Percentiles rank a stretch among this genome's conserved stretches.
Conservation (phyloP, 2,797 vertebrate species). For the Lepilemur ruficaudatus region DNA sequence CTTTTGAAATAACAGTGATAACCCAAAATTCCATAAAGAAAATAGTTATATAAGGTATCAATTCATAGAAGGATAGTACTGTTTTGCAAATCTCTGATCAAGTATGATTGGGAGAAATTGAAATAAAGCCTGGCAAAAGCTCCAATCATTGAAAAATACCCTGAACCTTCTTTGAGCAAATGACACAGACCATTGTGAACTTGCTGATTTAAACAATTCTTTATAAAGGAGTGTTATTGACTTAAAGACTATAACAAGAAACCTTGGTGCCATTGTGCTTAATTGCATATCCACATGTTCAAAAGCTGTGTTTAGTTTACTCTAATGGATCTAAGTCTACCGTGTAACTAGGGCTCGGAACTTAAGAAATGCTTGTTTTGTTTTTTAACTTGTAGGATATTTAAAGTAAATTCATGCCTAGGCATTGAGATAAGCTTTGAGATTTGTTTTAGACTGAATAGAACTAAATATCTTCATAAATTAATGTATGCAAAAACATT, state of each 20-base stretch:
- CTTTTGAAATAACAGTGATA: conserved; percentile 32
- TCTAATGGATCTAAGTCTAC: conserved; percentile 13
- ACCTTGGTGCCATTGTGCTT: neutral
- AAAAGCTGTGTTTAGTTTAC: neutral
- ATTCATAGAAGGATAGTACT: conserved; percentile 9
- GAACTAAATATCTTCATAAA: neutral
- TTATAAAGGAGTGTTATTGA: conserved; percentile 40
- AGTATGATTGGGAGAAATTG: neutral
- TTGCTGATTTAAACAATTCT: conserved; percentile 28
- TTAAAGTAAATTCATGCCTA: conserved; percentile 42
- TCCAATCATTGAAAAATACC: neutral
- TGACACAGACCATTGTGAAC: neutral
- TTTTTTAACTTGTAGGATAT: conserved; percentile 24
- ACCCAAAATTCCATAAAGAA: neutral
- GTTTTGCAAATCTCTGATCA: conserved; percentile 8
- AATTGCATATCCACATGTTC: neutral
- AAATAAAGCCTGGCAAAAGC: conserved; percentile 9
- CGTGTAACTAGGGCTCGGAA: conserved; percentile 17
- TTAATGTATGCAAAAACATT: conserved; percentile 20
- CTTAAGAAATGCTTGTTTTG: neutral
- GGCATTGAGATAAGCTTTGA: conserved; percentile 33
- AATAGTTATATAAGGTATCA: conserved; percentile 16
- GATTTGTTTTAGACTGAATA: neutral
- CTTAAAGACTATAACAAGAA: neutral
- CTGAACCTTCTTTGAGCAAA: conserved; percentile 21